Conservation (phyloP, 2,113 vertebrate genomes). For the Dryoscopus gambensis region DNA sequence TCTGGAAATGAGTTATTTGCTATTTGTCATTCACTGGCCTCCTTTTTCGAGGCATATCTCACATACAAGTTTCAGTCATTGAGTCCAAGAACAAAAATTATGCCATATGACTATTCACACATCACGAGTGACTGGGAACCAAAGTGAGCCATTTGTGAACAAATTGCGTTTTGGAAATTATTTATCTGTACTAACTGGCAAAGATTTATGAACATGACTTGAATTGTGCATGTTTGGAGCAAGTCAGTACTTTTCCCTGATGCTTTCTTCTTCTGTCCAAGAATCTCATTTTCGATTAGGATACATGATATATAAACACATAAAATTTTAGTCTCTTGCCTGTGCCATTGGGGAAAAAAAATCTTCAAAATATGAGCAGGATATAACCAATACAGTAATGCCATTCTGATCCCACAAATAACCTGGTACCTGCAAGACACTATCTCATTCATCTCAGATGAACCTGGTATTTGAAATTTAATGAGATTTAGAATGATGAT, state of each 20-base stretch:
- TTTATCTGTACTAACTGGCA: constrained; percentile 14
- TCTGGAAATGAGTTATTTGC: constrained; percentile 12
- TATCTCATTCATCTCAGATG: background rate
- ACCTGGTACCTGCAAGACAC: background rate
- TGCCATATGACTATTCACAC: background rate
- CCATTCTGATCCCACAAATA: background rate
- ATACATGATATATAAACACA: background rate
- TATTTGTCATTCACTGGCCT: background rate
- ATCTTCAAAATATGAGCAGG: background rate
- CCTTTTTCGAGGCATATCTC: background rate
- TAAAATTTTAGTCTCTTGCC: background rate
- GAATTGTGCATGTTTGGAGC: background rate
- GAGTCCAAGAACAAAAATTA: constrained; percentile 1
- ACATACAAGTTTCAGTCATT: background rate
- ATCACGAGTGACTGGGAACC: background rate
- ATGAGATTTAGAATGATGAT: background rate
- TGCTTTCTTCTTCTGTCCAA: constrained; percentile 3
- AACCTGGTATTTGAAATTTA: background rate
- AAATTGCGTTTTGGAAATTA: constrained; percentile 21
- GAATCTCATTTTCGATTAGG: background rate
- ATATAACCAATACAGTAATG: background rate
- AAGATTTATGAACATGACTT: constrained; percentile 17
- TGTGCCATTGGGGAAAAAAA: background rate
- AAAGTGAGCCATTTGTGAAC: constrained; percentile 20
- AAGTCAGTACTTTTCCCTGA: background rate